Evolutionary conservation across 2,113 vertebrate genomes (phyloP), one percentile per base, ranked within the genome.

Genomic region (Pholis gunnellus): DNA sequence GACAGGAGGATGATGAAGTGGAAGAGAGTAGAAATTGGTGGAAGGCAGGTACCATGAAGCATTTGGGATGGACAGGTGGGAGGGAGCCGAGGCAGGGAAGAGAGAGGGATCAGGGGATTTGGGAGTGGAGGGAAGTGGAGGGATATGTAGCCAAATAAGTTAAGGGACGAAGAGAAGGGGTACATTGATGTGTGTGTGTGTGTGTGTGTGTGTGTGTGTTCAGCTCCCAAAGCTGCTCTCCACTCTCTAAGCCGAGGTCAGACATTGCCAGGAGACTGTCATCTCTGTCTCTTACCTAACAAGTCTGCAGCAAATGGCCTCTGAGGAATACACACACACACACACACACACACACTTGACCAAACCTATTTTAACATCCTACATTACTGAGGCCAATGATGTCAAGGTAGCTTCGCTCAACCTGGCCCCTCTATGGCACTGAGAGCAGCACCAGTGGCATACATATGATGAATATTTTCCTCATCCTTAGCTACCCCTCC

Each of bases 231-330:
- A 84, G 66, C 75, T 90, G 71, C 73, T 86, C 66, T 82, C 40
- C 59, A 29, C 67, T 83, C 79, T 88, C 82, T 71, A 76, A 86
- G 14, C 74, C 85, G 57, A 93, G 90, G 91, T 92, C 89, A 92
- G 85, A 86, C 73, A 80, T 71, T 69, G 78, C 85, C 88, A 84
- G 68, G 89, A 89, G 91, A 91, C 75, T 79, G 70, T 79, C 77
- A 90, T 87, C 79, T 78, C 81, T 74, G 83, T 85, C 86, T 90
- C 78, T 66, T 77, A 74, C 50, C 79, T 83, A 83, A 88, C 78
- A 80, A 89, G 84, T 87, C 59, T 79, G 67, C 84, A 83, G 76
- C 85, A 87, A 72, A 78, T 72, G 81, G 76, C 77, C 82, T 81
- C 84, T 63, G 18, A 84, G 79, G 79, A 72, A 78, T 31, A 81